These are phyloP conservation scores for Margaritifera margaritifera DNA, from an alignment of 2,888 invertebrate species.

Conservation along the genomic window DNA sequence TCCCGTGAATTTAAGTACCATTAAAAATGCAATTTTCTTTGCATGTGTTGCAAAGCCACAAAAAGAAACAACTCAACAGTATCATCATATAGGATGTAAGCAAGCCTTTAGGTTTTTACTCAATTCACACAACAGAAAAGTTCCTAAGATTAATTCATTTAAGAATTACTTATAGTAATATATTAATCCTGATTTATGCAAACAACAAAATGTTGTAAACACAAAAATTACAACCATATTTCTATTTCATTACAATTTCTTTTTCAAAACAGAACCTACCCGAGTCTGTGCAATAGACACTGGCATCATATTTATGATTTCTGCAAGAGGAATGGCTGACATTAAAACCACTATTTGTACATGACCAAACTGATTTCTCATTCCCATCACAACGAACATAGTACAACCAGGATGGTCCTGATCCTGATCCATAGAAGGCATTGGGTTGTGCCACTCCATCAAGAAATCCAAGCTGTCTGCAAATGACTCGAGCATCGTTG, in stretches of 20 bases:
- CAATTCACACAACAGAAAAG: too few relatives aligned
- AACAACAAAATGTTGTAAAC: too few relatives aligned
- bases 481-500: conserved; percentile 50
- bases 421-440: conserved; percentile 44
- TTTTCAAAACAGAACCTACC: conserved; percentile 25
- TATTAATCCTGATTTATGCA: too few relatives aligned
- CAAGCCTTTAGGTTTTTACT: too few relatives aligned
- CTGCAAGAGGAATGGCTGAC: conserved; percentile 43
- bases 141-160: too few relatives aligned
- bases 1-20: too few relatives aligned
- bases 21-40: too few relatives aligned
- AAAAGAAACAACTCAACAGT: too few relatives aligned
- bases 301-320: conserved; percentile 48
- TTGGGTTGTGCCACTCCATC: conserved; percentile 47
- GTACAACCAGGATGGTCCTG: conserved; percentile 49
- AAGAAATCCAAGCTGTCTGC: conserved; percentile 48
- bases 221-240: too few relatives aligned
- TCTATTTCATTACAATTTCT: not conserved
- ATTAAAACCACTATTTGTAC: conserved; percentile 47
- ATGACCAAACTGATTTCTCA: conserved; percentile 53
- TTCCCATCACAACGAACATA: conserved; percentile 48
- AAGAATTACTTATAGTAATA: too few relatives aligned
- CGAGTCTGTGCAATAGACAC: conserved; percentile 53
- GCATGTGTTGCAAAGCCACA: too few relatives aligned
- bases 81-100: too few relatives aligned